Evolutionary conservation across 2,113 vertebrate species (phyloP), one percentile per base, ranked within the genome.

Genomic region (Tyto alba): DNA sequence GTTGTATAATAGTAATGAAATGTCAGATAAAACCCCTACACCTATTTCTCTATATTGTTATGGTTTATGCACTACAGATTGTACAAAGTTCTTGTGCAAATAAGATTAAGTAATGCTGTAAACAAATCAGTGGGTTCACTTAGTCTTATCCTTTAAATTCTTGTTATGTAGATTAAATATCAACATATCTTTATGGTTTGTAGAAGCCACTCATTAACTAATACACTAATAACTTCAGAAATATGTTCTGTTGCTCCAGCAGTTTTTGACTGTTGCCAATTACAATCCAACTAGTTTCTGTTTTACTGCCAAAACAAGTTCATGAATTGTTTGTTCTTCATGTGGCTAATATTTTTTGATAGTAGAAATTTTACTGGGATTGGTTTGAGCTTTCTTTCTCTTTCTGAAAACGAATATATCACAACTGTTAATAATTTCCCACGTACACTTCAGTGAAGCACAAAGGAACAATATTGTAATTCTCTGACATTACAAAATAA

Each of bases 191-290:
- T 95, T 96, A 88, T 93, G 78, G 36, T 95, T 97, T 26, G 38
- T 76, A 96, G 94, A 93, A 88, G 55, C 36, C n/a, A 27, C 76
- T 97, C 97, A 98, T 97, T 96, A 97, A 97, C 75, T 91, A 93
- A 95, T 96, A 96, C 74, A 57, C 41, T 96, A 96, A 93, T 95
- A 85, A 77, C 74, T 95, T 96, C 81, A 90, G 78, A 94, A 95
- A 92, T 72, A 21, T 91, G 34, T 93, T 97, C 90, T 96, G 91
- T 97, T 96, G 72, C 68, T 89, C 43, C 74, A 96, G 59, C 89
- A 94, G 72, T 83, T 64, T 94, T 48, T 92, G 67, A 67, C 69
- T 97, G 60, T 95, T 97, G 91, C 72, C 92, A 97, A 34, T 97
- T 97, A 95, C 53, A 89, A 74, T 29, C 79, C 68, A 88, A 95